phyloP scores from a whole-genome alignment of 2,888 invertebrate species.

The Synergus umbraculus region DNA sequence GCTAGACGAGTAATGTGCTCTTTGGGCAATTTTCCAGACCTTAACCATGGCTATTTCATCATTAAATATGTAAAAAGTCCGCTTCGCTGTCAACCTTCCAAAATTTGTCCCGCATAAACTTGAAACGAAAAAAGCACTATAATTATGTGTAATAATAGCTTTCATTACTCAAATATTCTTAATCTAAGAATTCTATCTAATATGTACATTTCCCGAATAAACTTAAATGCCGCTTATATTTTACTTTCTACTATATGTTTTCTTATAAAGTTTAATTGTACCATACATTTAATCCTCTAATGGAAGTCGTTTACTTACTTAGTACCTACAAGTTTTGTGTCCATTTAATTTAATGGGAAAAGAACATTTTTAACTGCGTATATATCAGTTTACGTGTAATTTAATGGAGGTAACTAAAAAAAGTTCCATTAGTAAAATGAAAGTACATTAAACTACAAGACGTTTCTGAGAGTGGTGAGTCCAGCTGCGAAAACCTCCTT shows the following conservation, averaged over 20 bases:
- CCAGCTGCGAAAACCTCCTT: background rate
- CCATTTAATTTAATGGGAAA: slow-evolving; percentile 8
- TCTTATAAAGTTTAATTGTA: background rate
- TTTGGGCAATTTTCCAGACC: background rate
- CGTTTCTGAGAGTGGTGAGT: background rate
- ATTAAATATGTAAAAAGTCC: background rate
- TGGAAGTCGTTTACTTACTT: background rate
- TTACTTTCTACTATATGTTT: background rate
- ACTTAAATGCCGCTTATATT: no score
- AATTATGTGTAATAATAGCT: no score
- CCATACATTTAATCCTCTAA: background rate
- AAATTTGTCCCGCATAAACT: background rate
- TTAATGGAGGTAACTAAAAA: background rate
- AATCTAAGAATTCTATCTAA: no score
- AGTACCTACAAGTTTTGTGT: background rate
- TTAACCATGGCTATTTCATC: background rate
- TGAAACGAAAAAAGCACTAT: background rate
- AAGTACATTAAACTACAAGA: background rate
- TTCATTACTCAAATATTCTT: no score
- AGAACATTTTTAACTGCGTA: background rate
- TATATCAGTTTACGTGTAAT: background rate
- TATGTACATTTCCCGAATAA: no score
- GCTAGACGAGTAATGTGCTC: background rate
- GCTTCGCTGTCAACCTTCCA: background rate
- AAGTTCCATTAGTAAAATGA: slow-evolving; percentile 2